phyloP scores from a whole-genome alignment of 2,888 invertebrate genomes.

The Plagiodera versicolora region DNA sequence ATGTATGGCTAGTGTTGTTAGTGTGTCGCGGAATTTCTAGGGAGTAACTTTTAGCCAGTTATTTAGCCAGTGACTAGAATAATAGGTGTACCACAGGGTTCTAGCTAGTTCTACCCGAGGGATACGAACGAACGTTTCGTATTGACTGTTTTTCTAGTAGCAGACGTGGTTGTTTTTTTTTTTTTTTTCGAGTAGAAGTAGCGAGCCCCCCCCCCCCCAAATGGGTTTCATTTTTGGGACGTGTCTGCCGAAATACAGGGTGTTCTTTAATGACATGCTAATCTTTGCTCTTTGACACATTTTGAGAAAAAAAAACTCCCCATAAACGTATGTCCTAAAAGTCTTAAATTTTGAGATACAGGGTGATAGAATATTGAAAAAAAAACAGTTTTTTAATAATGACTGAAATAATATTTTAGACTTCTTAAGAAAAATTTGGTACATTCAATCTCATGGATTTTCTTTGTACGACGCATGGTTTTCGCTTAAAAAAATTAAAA shows the following conservation, averaged over 20 bases:
- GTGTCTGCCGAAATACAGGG: neutral
- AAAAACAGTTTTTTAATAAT: no score
- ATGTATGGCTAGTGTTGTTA: conserved; percentile 51
- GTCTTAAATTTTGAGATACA: no score
- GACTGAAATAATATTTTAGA: no score
- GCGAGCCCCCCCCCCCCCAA: conserved; percentile 36
- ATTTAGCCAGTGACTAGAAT: conserved; percentile 52
- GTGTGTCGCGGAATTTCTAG: conserved; percentile 51
- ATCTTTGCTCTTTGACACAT: no score
- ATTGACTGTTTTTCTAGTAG: conserved; percentile 35
- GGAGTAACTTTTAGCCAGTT: conserved; percentile 47
- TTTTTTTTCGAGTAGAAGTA: conserved; percentile 19
- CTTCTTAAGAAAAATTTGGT: no score
- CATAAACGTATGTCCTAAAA: no score
- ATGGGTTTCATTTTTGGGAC: conserved; percentile 11
- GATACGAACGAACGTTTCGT: conserved; percentile 41
- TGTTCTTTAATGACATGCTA: no score
- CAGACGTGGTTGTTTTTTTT: conserved; percentile 35
- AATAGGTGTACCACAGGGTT: conserved; percentile 56
- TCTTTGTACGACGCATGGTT: no score
- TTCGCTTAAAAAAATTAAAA: no score
- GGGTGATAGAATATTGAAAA: no score
- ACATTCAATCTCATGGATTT: no score
- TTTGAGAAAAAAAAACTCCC: no score
- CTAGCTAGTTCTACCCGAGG: conserved; percentile 56